Base-by-base conservation (phyloP, 2,113 vertebrate species). In the Willisornis vidua region DNA sequence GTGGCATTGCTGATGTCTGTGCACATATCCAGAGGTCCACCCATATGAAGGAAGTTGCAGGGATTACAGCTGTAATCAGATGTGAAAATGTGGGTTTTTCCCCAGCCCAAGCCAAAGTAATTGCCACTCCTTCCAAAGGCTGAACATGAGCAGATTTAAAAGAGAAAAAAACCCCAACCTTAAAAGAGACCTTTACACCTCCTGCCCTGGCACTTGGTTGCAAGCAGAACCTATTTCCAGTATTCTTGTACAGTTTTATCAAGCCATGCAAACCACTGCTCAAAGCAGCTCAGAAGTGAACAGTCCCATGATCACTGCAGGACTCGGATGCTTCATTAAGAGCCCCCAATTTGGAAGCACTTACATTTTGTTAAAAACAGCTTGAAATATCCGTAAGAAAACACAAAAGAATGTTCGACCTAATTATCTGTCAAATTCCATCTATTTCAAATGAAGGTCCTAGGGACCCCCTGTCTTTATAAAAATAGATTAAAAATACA, bases 41-140 rank as follows among this genome's bases (percentile, higher is more conserved):
- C 96, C 93, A 95, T 86, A 93, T 96, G 92, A 96, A 96, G 92
- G 90, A 95, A 96, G 94, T 96, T 95, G 92, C 96, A 90, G 61
- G 93, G 85, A 97, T 98, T 97, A 95, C 95, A 96, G 19, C 97
- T 95, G 89, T 73, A 94, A 96, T 93, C 95, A 97, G 96, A 85
- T 93, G 93, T 96, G 94, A 97, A 97, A 97, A 96, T 48, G 79
- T 1, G 46, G 72, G 79, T 70, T 95, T 96, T 96, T 75, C 90
- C 97, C 97, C 93, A 93, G 95, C 93, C 71, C 74, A 20, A 89
- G 86, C 83, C 25, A 48, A 94, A 85, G 96, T 87, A 97, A 95
- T 97, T 97, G 94, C 94, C 95, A 87, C 96, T 97, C 90, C 91
- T 94, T 91, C 95, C 86, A 72, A 77, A 76, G 71, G 86, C 94